These are phyloP conservation scores for Leptinotarsa peninsularis DNA, from an alignment of 2,888 invertebrate genomes.

Conservation along the genomic window DNA sequence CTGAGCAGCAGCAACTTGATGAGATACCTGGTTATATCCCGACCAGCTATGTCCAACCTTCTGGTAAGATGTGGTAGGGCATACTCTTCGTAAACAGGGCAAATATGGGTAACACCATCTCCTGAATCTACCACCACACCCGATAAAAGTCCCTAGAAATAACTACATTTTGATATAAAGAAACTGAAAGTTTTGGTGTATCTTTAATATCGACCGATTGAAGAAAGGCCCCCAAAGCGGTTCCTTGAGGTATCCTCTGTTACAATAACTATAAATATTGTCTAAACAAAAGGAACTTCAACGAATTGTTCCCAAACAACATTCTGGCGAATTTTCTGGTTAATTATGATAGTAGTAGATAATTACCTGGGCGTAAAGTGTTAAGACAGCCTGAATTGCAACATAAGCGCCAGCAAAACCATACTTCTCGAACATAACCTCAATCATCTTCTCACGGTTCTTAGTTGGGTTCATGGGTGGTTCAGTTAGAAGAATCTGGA, in stretches of 20 bases:
- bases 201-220: neutral
- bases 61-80: conserved; percentile 95
- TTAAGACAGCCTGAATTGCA: conserved; percentile 96
- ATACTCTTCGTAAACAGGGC: conserved; percentile 98
- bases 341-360: neutral
- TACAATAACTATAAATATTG: too few species aligned
- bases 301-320: neutral
- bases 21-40: conserved; percentile 97
- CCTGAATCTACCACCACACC: conserved; percentile 99
- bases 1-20: conserved; percentile 94
- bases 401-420: conserved; percentile 94
- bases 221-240: neutral
- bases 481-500: conserved; percentile 89
- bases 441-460: conserved; percentile 98
- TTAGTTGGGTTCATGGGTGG: conserved; percentile 99
- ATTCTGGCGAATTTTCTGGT: neutral
- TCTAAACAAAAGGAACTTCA: neutral
- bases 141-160: conserved; percentile 82
- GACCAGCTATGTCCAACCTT: conserved; percentile 95
- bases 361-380: conserved; percentile 86
- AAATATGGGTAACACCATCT: conserved; percentile 99
- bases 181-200: neutral
- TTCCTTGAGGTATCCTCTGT: neutral
- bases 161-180: neutral
- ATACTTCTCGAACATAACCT: conserved; percentile 99